Base-by-base conservation (phyloP, 2,888 invertebrate species). In the Drosophila nr. perissopoda region DNA sequence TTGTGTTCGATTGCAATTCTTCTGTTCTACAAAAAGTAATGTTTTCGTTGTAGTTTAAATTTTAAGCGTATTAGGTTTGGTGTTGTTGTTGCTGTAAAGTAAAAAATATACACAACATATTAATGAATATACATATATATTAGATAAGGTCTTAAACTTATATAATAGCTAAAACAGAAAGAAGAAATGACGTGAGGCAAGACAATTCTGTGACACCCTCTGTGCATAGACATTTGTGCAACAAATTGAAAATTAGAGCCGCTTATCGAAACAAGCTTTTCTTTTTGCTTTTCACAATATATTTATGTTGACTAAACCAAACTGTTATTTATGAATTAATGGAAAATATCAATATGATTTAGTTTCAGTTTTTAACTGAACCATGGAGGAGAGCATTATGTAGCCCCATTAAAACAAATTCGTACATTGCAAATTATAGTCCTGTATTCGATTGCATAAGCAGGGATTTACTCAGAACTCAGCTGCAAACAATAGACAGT, bases 11-110 rank as follows among this genome's bases (percentile, higher is more conserved):
- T 34, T 40, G 18, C 18, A 33, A 33, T 38, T 16, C 8, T 29
- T 38, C 36, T 51, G 13, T 33, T 36, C n/a, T 29, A n/a, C 33
- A 21, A 48, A 29, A 57, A 40, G 5, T 58, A 40, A 31, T 29
- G 25, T 38, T 70, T 4, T 54, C 40, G 29, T 61, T 68, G 11
- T 40, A 52, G 38, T 42, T 65, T 36, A 42, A 51, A 48, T 29
- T 49, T 33, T 53, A 62, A 63, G 74, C 79, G 65, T 60, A 64
- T 58, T 67, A 36, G 33, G 64, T 52, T 79, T 70, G 60, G 70
- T 74, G 53, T 73, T 70, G 42, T 64, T 60, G 16, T 40, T 61
- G 65, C 62, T 78, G 63, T 36, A 76, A 74, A 25, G 27, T 25
- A 34, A 11, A 11, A 29, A 56, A 70, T 11, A 60, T 31, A 42